A percentile compares a stretch with the other conserved stretches of the same genome.
Conservation (phyloP, 2,113 vertebrate genomes). For the Ia io region DNA sequence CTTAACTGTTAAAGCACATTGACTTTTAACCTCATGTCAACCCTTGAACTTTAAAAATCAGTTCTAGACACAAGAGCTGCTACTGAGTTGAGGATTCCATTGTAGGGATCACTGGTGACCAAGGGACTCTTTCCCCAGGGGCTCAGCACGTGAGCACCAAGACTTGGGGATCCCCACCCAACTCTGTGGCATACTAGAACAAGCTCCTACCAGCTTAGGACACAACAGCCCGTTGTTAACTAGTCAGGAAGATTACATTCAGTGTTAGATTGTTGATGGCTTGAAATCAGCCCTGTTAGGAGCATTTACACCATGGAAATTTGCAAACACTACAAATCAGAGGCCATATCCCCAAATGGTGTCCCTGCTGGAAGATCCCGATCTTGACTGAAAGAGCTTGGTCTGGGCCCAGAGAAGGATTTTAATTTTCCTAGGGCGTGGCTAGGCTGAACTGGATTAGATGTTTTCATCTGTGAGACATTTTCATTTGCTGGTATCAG, state of each 20-base stretch:
- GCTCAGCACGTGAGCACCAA: background rate
- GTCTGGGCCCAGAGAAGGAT: background rate
- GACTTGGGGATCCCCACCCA: no score
- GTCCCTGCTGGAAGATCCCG: background rate
- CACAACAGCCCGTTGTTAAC: background rate
- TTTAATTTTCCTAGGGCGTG: background rate
- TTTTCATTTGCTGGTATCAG: background rate
- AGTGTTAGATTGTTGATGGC: background rate
- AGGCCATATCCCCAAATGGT: background rate
- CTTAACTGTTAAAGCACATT: background rate
- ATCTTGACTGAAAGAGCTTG: background rate
- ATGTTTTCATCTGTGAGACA: background rate
- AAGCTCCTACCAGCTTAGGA: background rate
- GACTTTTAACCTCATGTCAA: background rate
- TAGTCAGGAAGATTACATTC: background rate
- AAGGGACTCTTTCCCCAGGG: background rate
- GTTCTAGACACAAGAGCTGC: background rate
- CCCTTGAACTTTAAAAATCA: background rate
- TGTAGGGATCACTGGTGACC: background rate
- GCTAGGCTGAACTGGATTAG: background rate
- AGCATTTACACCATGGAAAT: background rate
- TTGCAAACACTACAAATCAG: background rate
- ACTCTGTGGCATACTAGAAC: background rate
- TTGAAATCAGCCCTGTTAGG: background rate
- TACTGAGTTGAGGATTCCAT: background rate